Evolutionary conservation across 2,113 vertebrate genomes (phyloP), one percentile per base, ranked within the genome.

Genomic region (Euleptes europaea): DNA sequence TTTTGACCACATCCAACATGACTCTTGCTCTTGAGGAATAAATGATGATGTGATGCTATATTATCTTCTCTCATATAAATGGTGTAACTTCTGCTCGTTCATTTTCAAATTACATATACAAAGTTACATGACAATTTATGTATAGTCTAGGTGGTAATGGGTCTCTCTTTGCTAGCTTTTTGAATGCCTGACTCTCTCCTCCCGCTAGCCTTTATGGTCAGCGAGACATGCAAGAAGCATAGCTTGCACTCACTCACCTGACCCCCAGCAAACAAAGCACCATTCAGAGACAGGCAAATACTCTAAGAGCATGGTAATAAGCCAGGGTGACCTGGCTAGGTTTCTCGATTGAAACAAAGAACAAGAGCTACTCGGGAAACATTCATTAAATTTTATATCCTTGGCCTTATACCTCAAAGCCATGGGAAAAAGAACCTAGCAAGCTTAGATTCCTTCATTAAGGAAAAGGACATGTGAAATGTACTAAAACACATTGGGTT

Each of bases 341-440:
- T 83, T 40, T 23, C 33, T 49, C 73, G 66, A 38, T 83, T 76
- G 74, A 35, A 51, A 23, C n/a, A 47, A 70, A 35, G 10, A 70
- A 51, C 26, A 38, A 83, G 40, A 80, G 79, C 77, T 38, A 9
- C 88, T 88, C 28, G 15, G 17, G 82, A 51, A 54, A 85, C 65
- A 60, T 9, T 71, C 38, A 44, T 74, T 89, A 80, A 10, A 60
- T 84, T 88, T 86, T 88, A 28, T 51, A 82, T 82, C 80, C 51
- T 80, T 84, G 7, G 66, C 12, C 65, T 23, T 38, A 72, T 77
- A 88, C 83, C 86, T 26, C 26, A 91, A 86, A 91, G 57, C 33
- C 54, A 81, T 28, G 26, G 6, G 31, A 15, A 81, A 91, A n/a
- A 49, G 51, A 88, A 90, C 70, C 70, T 28, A 75, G 31, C 26